Conservation (phyloP, 1,140 invertebrate genomes). For the Galleria mellonella region DNA sequence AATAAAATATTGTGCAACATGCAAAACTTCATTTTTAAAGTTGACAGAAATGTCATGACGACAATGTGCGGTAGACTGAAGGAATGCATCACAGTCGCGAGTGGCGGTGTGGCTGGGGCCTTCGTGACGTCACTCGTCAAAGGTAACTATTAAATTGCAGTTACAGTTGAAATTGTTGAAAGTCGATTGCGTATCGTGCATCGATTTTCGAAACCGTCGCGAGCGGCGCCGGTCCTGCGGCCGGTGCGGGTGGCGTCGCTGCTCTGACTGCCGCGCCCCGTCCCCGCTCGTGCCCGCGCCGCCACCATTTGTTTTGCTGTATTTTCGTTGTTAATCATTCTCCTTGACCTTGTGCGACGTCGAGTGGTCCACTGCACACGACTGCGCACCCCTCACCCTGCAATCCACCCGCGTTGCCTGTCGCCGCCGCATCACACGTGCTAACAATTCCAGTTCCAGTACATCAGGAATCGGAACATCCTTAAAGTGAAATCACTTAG, state of each 20-base stretch:
- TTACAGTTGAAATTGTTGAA: slow-evolving; percentile 49
- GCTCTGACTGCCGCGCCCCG: slow-evolving; percentile 57
- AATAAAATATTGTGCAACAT: too few relatives aligned
- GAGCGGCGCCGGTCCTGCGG: slow-evolving; percentile 49
- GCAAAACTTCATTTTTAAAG: slow-evolving; percentile 8
- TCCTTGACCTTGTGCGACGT: slow-evolving; percentile 73
- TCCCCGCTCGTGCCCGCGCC: slow-evolving; percentile 47
- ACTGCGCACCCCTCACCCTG: slow-evolving; percentile 63
- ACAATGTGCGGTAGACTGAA: slow-evolving; percentile 7
- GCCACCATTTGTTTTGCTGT: slow-evolving; percentile 72
- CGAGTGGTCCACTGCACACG: slow-evolving; percentile 73
- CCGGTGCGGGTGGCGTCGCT: slow-evolving; percentile 56
- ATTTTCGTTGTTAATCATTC: slow-evolving; percentile 75
- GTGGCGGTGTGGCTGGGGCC: slow-evolving; percentile 31
- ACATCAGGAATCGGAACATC: neutral
- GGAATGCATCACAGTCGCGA: slow-evolving; percentile 34
- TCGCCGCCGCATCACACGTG: slow-evolving; percentile 56
- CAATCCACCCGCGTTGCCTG: slow-evolving; percentile 48
- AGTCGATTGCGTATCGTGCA: slow-evolving; percentile 62
- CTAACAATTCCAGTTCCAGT: slow-evolving; percentile 12
- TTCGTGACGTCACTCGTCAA: slow-evolving; percentile 38
- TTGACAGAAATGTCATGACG: slow-evolving; percentile 24
- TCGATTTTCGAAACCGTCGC: slow-evolving; percentile 66
- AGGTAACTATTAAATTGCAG: slow-evolving; percentile 32
- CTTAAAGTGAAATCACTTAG: neutral